phyloP scores from a whole-genome alignment of 2,888 invertebrate genomes.

The Andrena bicolor region DNA sequence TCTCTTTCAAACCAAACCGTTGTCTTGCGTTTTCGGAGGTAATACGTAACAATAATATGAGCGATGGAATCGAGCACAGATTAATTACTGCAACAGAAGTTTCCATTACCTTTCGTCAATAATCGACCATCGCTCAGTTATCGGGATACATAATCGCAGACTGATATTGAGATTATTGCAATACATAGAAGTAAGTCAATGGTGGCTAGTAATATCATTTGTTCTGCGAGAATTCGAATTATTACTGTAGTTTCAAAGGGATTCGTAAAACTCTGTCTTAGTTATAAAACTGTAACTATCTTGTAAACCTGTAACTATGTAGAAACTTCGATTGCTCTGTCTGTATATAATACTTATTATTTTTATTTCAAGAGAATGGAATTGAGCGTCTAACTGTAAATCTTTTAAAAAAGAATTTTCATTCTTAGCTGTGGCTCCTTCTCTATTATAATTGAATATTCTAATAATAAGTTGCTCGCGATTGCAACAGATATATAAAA shows the following conservation, averaged over 20 bases:
- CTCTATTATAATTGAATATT: neutral
- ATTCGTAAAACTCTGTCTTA: neutral
- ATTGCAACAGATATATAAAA: neutral
- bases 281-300: neutral
- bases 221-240: neutral
- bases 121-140: neutral
- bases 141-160: neutral
- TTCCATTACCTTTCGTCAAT: neutral
- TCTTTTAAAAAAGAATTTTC: neutral
- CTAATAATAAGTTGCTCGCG: neutral
- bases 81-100: conserved; percentile 8
- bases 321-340: neutral
- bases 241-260: neutral
- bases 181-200: neutral
- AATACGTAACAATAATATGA: neutral
- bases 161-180: conserved; percentile 8
- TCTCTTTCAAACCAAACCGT: neutral
- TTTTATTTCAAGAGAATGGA: neutral
- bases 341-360: neutral
- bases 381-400: neutral
- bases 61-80: neutral
- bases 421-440: neutral
- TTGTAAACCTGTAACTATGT: neutral
- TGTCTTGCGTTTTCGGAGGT: neutral
- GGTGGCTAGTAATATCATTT: neutral